Evolutionary conservation across 2,113 vertebrate species (phyloP).

Genomic region (Microtus montanus): DNA sequence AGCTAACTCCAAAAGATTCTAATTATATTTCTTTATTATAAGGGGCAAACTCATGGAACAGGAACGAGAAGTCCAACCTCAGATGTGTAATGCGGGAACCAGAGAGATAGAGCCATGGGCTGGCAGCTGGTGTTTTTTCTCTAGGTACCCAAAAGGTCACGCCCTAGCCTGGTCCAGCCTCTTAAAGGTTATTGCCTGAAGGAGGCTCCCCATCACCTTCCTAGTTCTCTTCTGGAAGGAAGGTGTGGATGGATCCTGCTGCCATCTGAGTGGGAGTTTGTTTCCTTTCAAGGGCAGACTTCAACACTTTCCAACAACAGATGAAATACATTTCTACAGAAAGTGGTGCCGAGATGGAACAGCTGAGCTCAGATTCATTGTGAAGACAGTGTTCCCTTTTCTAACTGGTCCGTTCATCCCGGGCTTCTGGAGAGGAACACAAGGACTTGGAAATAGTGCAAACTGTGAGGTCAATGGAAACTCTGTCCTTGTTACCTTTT

Average conservation of each 20-base stretch:
- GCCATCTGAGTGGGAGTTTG: not conserved
- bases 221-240: not conserved
- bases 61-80: too few species aligned
- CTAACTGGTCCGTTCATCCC: slow-evolving; percentile 6
- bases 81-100: too few species aligned
- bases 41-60: too few species aligned
- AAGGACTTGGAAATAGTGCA: slow-evolving; percentile 19
- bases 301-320: not conserved
- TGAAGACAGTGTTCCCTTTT: not conserved
- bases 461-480: slow-evolving; percentile 32
- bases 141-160: too few species aligned
- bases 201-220: not conserved
- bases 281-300: not conserved
- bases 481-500: slow-evolving; percentile 33
- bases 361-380: not conserved
- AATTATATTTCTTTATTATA: too few species aligned
- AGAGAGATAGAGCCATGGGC: too few species aligned
- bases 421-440: not conserved
- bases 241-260: not conserved
- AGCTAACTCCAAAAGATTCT: too few species aligned
- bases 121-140: too few species aligned
- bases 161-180: too few species aligned
- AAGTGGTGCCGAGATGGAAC: slow-evolving; percentile 6
- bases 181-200: too few species aligned
- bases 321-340: slow-evolving; percentile 1